Percentiles rank a stretch among this genome's conserved stretches.
phyloP scores from a whole-genome alignment of 1,140 invertebrate genomes.

The Temnothorax curvispinosus region DNA sequence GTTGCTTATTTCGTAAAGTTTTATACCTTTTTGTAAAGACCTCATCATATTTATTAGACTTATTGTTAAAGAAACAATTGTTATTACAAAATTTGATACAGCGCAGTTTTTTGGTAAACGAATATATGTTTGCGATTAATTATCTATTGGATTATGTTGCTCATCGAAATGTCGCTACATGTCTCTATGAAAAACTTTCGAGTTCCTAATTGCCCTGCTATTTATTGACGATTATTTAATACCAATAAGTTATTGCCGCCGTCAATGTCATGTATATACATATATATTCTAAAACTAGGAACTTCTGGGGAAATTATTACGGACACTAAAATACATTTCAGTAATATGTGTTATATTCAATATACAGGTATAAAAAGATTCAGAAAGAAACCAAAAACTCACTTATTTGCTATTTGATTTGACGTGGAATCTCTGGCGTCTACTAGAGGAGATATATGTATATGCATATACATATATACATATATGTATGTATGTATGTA shows the following conservation, averaged over 20 bases:
- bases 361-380: background rate
- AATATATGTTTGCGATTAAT: conserved; percentile 6
- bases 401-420: background rate
- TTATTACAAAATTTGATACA: background rate
- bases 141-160: background rate
- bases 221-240: conserved; percentile 23
- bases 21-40: background rate
- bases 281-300: background rate
- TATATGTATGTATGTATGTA: background rate
- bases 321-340: background rate
- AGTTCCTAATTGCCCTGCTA: background rate
- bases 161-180: background rate
- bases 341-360: background rate
- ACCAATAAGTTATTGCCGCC: background rate
- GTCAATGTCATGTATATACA: background rate
- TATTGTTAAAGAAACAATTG: conserved; percentile 10
- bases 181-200: conserved; percentile 4
- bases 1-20: conserved; percentile 13
- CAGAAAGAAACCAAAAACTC: background rate
- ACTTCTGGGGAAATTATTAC: background rate
- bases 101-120: background rate
- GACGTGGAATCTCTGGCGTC: background rate
- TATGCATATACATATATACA: too few relatives aligned
- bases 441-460: background rate
- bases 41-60: conserved; percentile 1